phyloP scores from a whole-genome alignment of 1,140 invertebrate species.

The Achroia grisella region DNA sequence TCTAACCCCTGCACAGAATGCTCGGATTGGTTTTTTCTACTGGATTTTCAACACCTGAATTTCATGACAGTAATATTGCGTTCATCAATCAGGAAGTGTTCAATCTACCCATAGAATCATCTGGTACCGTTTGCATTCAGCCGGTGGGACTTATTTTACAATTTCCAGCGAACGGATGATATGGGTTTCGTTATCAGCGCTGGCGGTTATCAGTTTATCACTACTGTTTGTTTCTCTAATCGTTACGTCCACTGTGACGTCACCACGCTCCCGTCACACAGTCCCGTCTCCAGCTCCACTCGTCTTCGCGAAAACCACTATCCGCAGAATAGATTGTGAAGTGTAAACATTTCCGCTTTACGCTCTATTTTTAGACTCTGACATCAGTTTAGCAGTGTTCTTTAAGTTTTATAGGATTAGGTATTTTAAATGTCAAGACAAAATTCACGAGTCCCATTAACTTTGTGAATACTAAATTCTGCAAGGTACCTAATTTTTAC shows the following conservation, averaged over 20 bases:
- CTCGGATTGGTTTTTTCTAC: neutral
- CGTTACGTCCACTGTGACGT: conserved; percentile 45
- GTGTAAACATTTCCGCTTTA: conserved; percentile 46
- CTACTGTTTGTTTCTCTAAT: conserved; percentile 57
- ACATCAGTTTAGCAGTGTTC: conserved; percentile 17
- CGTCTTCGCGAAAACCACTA: neutral
- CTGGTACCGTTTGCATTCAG: conserved; percentile 1
- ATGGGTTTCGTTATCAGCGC: conserved; percentile 34
- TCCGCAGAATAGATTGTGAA: conserved; percentile 12
- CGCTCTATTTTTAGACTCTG: conserved; percentile 20
- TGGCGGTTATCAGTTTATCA: conserved; percentile 28
- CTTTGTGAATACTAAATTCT: too few species aligned
- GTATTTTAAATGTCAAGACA: conserved; percentile 21
- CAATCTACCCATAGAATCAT: too few species aligned
- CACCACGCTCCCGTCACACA: conserved; percentile 16
- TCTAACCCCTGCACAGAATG: neutral
- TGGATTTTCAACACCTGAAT: neutral
- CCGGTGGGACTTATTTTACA: conserved; percentile 9
- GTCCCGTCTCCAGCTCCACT: neutral
- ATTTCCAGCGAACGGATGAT: conserved; percentile 37
- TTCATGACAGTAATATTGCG: neutral
- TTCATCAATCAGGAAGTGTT: too few species aligned
- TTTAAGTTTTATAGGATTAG: conserved; percentile 20
- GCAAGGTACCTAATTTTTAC: too few species aligned
- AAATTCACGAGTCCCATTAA: neutral